Conservation (phyloP, 2,797 vertebrate species). For the Hybognathus amarus region DNA sequence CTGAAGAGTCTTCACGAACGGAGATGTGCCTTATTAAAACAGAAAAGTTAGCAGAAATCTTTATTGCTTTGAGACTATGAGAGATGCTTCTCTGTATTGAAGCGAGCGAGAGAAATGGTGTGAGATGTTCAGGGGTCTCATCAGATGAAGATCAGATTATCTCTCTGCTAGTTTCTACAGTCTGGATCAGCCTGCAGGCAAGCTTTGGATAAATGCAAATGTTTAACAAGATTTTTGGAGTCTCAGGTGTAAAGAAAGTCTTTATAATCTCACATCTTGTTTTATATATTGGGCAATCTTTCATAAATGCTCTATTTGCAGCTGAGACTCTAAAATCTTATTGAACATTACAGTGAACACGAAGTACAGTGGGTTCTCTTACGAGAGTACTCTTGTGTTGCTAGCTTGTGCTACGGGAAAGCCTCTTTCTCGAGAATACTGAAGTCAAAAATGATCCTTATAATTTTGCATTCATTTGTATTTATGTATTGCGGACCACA, state of each 20-base stretch:
- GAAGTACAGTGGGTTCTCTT: background rate
- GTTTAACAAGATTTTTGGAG: constrained; percentile 20
- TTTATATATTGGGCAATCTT: constrained; percentile 3
- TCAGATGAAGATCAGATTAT: constrained; percentile 36
- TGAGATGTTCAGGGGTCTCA: background rate
- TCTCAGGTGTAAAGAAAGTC: constrained; percentile 15
- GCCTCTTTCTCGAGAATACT: too few species aligned
- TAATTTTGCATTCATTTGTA: too few species aligned
- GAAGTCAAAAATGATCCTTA: too few species aligned
- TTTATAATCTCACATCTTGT: constrained; percentile 2
- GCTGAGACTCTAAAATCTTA: background rate
- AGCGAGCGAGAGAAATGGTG: background rate
- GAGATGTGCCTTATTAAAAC: constrained; percentile 55
- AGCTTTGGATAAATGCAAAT: constrained; percentile 31
- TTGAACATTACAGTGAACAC: background rate
- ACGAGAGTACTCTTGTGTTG: too few species aligned
- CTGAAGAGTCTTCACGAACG: constrained; percentile 42
- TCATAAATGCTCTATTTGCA: constrained; percentile 1
- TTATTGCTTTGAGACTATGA: constrained; percentile 60
- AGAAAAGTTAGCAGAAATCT: constrained; percentile 49
- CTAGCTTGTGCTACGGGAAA: too few species aligned
- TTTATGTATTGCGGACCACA: too few species aligned
- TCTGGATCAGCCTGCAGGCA: background rate
- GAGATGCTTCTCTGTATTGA: constrained; percentile 30
- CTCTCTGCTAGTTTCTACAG: background rate